Evolutionary conservation across 2,113 vertebrate genomes (phyloP).

Genomic region (Anoura caudifer): DNA sequence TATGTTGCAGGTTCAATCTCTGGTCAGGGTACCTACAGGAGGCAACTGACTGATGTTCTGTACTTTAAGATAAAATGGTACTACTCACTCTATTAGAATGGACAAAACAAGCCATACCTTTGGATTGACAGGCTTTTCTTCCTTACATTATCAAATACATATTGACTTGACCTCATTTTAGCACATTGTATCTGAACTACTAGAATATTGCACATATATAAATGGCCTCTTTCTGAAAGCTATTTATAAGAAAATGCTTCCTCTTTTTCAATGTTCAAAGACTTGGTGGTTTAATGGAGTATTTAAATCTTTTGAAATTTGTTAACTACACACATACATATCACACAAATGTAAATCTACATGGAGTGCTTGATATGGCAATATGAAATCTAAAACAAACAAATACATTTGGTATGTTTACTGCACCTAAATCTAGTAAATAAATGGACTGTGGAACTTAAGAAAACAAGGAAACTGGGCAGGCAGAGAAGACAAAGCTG

Average conservation of each 20-base stretch:
- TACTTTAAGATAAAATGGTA: background rate
- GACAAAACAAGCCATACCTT: background rate
- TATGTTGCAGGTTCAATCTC: too few relatives aligned
- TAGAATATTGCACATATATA: background rate
- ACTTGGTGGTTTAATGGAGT: background rate
- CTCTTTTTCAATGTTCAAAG: background rate
- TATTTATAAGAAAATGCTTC: background rate
- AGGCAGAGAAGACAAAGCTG: background rate
- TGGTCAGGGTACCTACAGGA: too few relatives aligned
- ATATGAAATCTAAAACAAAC: conserved; percentile 9
- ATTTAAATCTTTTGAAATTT: conserved; percentile 14
- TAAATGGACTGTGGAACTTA: background rate
- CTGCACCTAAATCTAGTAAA: background rate
- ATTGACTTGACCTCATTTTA: background rate
- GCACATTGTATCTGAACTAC: background rate
- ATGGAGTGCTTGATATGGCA: background rate
- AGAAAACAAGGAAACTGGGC: background rate
- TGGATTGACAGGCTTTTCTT: background rate
- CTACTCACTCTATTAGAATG: background rate
- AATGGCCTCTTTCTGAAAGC: background rate
- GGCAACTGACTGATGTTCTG: background rate
- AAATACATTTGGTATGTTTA: background rate
- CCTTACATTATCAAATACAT: background rate
- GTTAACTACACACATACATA: background rate
- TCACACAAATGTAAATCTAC: background rate